phyloP scores from a whole-genome alignment of 2,113 vertebrate species.

The Ascaphus truei region DNA sequence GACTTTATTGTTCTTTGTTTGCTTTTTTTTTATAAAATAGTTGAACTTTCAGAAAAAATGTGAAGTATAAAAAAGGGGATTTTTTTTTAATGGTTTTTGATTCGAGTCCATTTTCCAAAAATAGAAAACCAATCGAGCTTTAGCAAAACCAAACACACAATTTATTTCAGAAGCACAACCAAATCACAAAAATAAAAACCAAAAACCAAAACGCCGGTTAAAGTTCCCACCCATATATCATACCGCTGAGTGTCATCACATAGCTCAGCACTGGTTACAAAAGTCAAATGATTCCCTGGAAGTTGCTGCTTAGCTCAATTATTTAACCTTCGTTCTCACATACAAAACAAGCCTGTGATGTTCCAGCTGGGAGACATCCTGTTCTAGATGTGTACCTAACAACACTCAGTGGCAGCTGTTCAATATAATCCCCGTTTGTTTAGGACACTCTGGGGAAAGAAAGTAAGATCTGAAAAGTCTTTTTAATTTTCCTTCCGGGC shows the following conservation, averaged over 20 bases:
- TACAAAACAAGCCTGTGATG: background rate
- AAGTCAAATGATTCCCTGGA: slow-evolving; percentile 19
- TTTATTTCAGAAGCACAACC: too few relatives aligned
- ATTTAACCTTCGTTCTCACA: slow-evolving; percentile 11
- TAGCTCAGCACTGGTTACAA: too few relatives aligned
- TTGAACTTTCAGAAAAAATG: too few relatives aligned
- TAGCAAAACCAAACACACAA: too few relatives aligned
- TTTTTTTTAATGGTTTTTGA: too few relatives aligned
- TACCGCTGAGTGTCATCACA: background rate
- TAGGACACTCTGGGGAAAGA: slow-evolving; percentile 19
- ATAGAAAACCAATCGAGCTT: too few relatives aligned
- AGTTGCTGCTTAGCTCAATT: slow-evolving; percentile 30
- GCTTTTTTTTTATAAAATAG: too few relatives aligned
- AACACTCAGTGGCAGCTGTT: slow-evolving; percentile 15
- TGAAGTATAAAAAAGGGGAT: too few relatives aligned
- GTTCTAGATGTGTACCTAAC: background rate
- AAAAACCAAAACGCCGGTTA: too few relatives aligned
- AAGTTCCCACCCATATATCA: background rate
- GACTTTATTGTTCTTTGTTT: too few relatives aligned
- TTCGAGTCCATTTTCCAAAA: too few relatives aligned
- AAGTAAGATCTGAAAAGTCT: slow-evolving; percentile 24
- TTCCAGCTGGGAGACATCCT: slow-evolving; percentile 4
- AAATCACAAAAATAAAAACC: too few relatives aligned
- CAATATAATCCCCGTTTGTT: slow-evolving; percentile 22
- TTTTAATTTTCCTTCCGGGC: slow-evolving; percentile 33